Percentiles rank a stretch among this genome's conserved stretches.
Evolutionary conservation across 2,888 invertebrate genomes (phyloP).

Genomic region (Aporophyla lueneburgensis): DNA sequence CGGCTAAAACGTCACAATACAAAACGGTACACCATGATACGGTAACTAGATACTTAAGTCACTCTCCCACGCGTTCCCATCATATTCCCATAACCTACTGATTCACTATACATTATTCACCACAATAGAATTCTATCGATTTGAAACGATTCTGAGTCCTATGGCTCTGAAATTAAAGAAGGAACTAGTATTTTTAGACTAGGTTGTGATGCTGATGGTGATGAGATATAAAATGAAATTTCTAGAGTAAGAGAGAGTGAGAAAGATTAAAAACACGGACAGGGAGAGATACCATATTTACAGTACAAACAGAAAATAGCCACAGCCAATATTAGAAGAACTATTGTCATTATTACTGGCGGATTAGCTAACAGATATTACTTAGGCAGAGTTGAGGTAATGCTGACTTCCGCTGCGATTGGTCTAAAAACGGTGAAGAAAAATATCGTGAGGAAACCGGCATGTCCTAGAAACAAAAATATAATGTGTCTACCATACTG

Average conservation of each 20-base stretch:
- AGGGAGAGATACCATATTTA: not conserved
- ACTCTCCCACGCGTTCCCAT: slow-evolving; percentile 64
- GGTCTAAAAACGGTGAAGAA: too few relatives aligned
- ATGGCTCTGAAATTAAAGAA: not conserved
- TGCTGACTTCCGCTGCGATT: too few relatives aligned
- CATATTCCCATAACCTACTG: slow-evolving; percentile 65
- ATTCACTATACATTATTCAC: slow-evolving; percentile 47
- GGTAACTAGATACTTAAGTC: slow-evolving; percentile 53
- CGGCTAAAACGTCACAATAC: slow-evolving; percentile 33
- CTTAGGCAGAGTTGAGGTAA: too few relatives aligned
- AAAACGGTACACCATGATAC: slow-evolving; percentile 52
- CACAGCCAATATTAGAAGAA: too few relatives aligned
- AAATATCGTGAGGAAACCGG: too few relatives aligned
- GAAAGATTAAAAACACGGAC: not conserved
- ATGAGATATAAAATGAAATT: not conserved
- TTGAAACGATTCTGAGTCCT: slow-evolving; percentile 30
- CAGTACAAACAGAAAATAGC: not conserved
- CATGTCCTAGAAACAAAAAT: too few relatives aligned
- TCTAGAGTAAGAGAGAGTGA: not conserved
- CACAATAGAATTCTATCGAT: slow-evolving; percentile 14
- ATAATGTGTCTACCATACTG: not conserved
- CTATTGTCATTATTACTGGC: too few relatives aligned
- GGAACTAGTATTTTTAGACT: not conserved
- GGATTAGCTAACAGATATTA: too few relatives aligned
- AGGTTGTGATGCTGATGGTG: not conserved